Percentiles rank a stretch among this genome's conserved stretches.
phyloP scores from a whole-genome alignment of 2,113 vertebrate species.

The Dinomys branickii region DNA sequence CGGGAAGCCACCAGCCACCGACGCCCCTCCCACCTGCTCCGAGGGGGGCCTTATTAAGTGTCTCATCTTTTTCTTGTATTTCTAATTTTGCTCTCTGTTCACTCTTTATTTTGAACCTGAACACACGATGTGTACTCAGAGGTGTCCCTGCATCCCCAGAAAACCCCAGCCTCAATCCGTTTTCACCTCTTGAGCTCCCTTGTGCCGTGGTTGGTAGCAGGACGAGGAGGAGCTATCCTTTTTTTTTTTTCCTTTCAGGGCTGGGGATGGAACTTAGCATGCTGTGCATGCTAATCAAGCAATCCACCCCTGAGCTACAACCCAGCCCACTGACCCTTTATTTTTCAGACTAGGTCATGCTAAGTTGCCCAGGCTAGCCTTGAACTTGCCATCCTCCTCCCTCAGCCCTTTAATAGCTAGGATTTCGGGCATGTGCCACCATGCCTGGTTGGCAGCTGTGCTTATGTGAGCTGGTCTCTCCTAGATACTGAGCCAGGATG shows the following conservation, averaged over 20 bases:
- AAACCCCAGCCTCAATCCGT: neutral
- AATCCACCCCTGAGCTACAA: neutral
- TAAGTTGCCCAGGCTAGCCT: neutral
- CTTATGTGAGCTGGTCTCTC: accelerated
- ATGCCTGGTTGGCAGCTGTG: neutral
- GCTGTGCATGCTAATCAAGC: neutral
- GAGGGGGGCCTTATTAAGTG: neutral
- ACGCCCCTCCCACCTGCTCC: neutral
- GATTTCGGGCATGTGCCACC: neutral
- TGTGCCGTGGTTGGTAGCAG: neutral
- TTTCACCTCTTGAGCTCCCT: neutral
- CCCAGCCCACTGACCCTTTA: neutral
- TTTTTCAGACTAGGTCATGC: neutral
- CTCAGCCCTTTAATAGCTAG: neutral
- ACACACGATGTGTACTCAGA: neutral
- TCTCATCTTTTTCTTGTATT: neutral
- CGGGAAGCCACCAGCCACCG: neutral
- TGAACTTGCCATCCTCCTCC: neutral
- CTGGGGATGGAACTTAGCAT: neutral
- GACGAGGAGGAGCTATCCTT: neutral
- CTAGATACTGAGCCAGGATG: neutral
- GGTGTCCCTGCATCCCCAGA: neutral
- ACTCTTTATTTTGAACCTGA: neutral
- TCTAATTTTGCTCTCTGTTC: neutral
- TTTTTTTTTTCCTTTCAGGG: neutral